A percentile compares a stretch with the other conserved stretches of the same genome.
Conservation (phyloP, 2,113 vertebrate genomes). For the Oxygymnocypris stewartii region DNA sequence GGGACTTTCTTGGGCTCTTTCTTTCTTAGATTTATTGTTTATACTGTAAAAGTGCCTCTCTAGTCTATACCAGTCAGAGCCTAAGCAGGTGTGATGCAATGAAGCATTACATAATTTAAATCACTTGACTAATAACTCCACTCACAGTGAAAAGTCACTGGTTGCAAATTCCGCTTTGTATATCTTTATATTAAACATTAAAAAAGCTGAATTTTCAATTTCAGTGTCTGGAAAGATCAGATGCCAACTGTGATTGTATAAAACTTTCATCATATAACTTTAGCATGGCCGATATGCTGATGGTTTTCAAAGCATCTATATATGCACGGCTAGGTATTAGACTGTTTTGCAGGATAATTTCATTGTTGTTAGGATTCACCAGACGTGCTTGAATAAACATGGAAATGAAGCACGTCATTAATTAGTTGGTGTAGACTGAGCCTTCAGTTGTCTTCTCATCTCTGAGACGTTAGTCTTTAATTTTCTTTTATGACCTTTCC, state of each 20-base stretch:
- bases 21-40: neutral
- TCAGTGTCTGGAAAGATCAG: neutral
- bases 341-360: neutral
- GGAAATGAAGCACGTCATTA: conserved; percentile 24
- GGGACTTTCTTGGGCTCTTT: neutral
- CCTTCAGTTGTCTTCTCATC: neutral
- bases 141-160: neutral
- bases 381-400: neutral
- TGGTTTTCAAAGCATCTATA: neutral
- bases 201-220: neutral
- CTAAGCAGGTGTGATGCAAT: neutral
- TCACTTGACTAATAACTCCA: neutral
- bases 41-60: neutral
- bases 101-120: neutral
- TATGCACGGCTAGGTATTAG: neutral
- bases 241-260: neutral
- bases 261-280: neutral
- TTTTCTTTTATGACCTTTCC: neutral
- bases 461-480: neutral
- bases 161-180: neutral
- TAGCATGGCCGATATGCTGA: neutral
- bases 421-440: conserved; percentile 40
- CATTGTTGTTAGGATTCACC: neutral
- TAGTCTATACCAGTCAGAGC: neutral
- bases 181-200: neutral